A percentile compares a stretch with the other conserved stretches of the same genome.
These are phyloP conservation scores for Atrichornis clamosus DNA, from an alignment of 2,113 vertebrate genomes.

Conservation along the genomic window DNA sequence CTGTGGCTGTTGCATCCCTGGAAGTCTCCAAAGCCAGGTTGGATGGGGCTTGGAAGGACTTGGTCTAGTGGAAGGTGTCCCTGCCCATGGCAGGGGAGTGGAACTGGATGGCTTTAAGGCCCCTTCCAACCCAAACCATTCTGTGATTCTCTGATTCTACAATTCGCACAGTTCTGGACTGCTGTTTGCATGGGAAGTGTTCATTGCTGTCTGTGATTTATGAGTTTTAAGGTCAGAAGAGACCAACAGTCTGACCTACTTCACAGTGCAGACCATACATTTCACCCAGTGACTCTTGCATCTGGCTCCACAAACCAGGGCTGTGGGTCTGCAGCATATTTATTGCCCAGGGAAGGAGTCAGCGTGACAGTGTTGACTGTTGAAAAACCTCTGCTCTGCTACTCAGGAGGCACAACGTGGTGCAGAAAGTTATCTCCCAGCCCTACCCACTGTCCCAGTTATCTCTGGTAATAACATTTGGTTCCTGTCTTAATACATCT, in stretches of 20 bases:
- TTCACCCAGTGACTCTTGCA: not conserved
- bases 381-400: not conserved
- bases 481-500: not conserved
- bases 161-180: not conserved
- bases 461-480: not conserved
- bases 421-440: not conserved
- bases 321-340: not conserved
- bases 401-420: not conserved
- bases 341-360: not conserved
- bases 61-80: accelerated
- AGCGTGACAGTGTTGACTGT: not conserved
- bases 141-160: not conserved
- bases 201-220: not conserved
- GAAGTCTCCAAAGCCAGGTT: not conserved
- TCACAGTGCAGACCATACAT: not conserved
- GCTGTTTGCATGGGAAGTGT: accelerated
- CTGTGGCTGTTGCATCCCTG: not conserved
- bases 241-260: not conserved
- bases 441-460: not conserved
- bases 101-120: not conserved
- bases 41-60: not conserved
- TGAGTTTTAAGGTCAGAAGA: not conserved
- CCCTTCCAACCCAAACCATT: not conserved
- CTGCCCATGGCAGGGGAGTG: accelerated
- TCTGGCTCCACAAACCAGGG: not conserved